Percentiles rank a stretch among this genome's conserved stretches.
These are phyloP conservation scores for Ibycter americanus DNA, from an alignment of 2,797 vertebrate species.

Conservation along the genomic window DNA sequence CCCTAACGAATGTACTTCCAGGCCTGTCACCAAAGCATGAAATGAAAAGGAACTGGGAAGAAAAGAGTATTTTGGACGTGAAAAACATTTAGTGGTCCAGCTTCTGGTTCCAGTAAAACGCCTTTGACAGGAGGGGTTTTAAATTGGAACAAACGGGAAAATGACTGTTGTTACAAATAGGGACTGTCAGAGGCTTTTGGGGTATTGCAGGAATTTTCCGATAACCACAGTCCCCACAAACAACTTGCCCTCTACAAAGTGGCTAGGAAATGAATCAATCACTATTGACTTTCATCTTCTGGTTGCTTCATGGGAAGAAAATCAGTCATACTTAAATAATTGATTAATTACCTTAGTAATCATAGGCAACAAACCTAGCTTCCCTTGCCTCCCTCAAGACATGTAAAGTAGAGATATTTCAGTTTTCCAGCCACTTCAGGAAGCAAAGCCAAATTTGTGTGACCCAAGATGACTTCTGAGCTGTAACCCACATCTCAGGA, in stretches of 20 bases:
- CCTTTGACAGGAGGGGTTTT: conserved; percentile 25
- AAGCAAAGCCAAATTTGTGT: not conserved
- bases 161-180: not conserved
- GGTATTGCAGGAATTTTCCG: not conserved
- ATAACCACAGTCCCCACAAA: conserved; percentile 11
- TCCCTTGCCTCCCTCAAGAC: not conserved
- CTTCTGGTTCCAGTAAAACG: conserved; percentile 19
- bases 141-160: conserved; percentile 22
- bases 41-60: not conserved
- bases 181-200: not conserved
- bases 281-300: not conserved
- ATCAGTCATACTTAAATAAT: not conserved
- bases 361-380: not conserved
- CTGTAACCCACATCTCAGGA: not conserved
- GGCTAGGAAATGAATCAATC: not conserved
- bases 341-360: not conserved
- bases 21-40: not conserved
- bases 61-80: conserved; percentile 15
- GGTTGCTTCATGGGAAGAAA: not conserved
- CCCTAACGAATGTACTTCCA: not conserved
- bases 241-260: not conserved
- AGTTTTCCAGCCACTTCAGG: not conserved
- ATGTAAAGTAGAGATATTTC: not conserved
- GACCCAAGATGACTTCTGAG: not conserved
- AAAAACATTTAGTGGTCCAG: not conserved